These are phyloP conservation scores for Euplagia quadripunctaria DNA, from an alignment of 2,888 invertebrate genomes.

Conservation along the genomic window DNA sequence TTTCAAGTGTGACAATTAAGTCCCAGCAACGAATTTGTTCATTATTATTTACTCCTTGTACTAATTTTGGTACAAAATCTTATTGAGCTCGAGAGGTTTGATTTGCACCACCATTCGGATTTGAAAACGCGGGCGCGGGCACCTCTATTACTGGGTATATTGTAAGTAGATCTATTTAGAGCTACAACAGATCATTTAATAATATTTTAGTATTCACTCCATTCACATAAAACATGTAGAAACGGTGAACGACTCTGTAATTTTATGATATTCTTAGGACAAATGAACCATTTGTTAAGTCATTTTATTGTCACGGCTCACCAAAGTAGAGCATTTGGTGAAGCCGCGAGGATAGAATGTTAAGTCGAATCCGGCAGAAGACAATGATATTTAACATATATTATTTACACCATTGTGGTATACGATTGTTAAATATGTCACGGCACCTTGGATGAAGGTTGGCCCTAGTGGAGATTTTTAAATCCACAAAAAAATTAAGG, in stretches of 20 bases:
- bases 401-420: constrained; percentile 8
- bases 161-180: no score
- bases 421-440: constrained; percentile 18
- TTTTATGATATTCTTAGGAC: constrained; percentile 11
- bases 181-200: no score
- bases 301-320: constrained; percentile 28
- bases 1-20: no score
- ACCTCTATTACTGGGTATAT: no score
- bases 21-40: no score
- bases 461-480: background rate
- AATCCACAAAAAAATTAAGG: background rate
- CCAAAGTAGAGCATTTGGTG: constrained; percentile 33
- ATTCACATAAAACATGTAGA: constrained; percentile 19
- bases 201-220: constrained; percentile 15
- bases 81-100: no score
- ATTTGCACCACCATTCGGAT: no score
- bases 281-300: constrained; percentile 26
- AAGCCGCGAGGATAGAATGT: constrained; percentile 27
- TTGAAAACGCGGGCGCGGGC: no score
- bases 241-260: constrained; percentile 13
- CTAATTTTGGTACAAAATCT: no score
- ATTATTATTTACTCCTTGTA: no score
- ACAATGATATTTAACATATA: constrained; percentile 3
- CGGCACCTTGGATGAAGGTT: constrained; percentile 13
- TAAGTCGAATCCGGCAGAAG: constrained; percentile 22